Conservation (phyloP, 2,113 vertebrate genomes). For the Hiodon tergisus region DNA sequence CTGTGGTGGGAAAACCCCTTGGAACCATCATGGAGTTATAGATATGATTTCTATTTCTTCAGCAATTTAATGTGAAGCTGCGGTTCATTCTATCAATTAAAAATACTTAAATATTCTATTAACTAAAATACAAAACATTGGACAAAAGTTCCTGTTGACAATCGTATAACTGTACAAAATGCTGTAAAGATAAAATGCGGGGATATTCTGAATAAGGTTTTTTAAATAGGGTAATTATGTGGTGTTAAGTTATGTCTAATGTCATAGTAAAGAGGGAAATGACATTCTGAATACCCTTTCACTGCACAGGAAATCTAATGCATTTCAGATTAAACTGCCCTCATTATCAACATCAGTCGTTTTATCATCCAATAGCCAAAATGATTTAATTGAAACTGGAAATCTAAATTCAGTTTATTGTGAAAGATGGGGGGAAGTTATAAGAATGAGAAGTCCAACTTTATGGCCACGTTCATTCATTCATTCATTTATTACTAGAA, state of each 20-base stretch:
- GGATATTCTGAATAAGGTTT: constrained; percentile 9
- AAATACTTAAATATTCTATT: neutral
- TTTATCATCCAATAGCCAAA: constrained; percentile 22
- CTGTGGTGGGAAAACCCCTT: too few species aligned
- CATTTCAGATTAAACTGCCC: constrained; percentile 28
- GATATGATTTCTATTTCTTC: too few species aligned
- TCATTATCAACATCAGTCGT: constrained; percentile 35
- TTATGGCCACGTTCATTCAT: constrained; percentile 26
- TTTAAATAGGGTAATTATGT: constrained; percentile 27
- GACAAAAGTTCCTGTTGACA: neutral
- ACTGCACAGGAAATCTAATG: constrained; percentile 19
- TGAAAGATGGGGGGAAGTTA: constrained; percentile 60
- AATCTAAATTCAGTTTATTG: constrained; percentile 58
- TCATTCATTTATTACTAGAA: neutral
- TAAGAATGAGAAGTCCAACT: constrained; percentile 51
- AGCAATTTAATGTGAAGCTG: too few species aligned
- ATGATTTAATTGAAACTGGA: constrained; percentile 60
- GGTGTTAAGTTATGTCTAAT: constrained; percentile 26
- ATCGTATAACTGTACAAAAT: constrained; percentile 22
- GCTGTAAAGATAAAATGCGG: neutral
- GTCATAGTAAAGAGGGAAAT: constrained; percentile 28
- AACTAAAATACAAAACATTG: neutral
- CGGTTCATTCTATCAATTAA: neutral
- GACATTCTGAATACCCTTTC: constrained; percentile 14
- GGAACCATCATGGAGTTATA: too few species aligned